phyloP scores from a whole-genome alignment of 2,888 invertebrate genomes.

The Platypus cylindrus region DNA sequence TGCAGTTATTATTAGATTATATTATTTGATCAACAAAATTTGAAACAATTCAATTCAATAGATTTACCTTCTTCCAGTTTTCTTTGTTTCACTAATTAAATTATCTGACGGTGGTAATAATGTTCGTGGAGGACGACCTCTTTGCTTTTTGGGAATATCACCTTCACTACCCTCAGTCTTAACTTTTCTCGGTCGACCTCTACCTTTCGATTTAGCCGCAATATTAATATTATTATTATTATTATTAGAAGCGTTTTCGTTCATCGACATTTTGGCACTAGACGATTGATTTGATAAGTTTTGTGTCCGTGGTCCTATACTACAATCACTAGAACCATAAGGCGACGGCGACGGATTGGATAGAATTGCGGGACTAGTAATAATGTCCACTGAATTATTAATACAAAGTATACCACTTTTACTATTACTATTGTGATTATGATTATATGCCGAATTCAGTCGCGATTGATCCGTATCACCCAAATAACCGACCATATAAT shows the following conservation, averaged over 20 bases:
- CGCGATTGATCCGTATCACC: not conserved
- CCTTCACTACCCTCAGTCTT: conserved; percentile 14
- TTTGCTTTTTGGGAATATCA: conserved; percentile 20
- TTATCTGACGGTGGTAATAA: too few species aligned
- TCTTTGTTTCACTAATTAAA: conserved; percentile 15
- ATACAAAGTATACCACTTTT: conserved; percentile 9
- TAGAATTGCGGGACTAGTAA: conserved; percentile 1
- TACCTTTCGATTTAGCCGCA: conserved; percentile 15
- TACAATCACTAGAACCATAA: not conserved
- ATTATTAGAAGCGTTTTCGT: too few species aligned
- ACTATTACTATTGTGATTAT: not conserved
- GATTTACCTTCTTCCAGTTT: conserved; percentile 24
- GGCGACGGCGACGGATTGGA: not conserved
- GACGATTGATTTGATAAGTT: too few species aligned
- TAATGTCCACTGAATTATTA: too few species aligned
- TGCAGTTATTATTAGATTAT: too few species aligned
- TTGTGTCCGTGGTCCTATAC: not conserved
- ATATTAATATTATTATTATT: conserved; percentile 29
- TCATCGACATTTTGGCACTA: not conserved
- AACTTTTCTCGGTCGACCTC: conserved; percentile 19
- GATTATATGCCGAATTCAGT: not conserved
- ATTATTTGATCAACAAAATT: too few species aligned
- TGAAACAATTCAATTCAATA: too few species aligned
- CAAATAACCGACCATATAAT: too few species aligned
- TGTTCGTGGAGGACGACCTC: conserved; percentile 21